A percentile compares a stretch with the other conserved stretches of the same genome.
Conservation (phyloP, 2,113 vertebrate genomes). For the Aphyosemion australe region DNA sequence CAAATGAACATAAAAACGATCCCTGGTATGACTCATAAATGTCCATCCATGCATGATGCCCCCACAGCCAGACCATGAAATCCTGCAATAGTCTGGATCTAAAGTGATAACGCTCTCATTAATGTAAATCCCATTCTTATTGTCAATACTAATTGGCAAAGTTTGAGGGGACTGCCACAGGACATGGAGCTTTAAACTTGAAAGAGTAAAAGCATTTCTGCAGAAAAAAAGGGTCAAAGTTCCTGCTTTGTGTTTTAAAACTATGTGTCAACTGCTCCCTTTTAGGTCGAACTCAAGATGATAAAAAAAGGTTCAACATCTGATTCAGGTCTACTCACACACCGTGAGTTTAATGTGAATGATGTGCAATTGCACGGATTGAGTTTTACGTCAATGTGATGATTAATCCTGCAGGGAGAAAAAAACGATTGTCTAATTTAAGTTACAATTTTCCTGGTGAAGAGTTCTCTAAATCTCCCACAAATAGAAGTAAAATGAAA, state of each 20-base stretch:
- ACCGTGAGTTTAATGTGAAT: background rate
- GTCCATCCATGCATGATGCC: slow-evolving; percentile 62
- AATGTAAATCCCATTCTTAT: slow-evolving; percentile 68
- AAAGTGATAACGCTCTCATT: slow-evolving; percentile 67
- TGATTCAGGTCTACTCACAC: background rate
- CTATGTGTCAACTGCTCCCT: background rate
- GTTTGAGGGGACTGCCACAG: slow-evolving; percentile 54
- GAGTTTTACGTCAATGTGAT: background rate
- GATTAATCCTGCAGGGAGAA: background rate
- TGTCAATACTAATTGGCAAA: slow-evolving; percentile 72
- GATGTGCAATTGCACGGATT: background rate
- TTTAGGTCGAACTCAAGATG: background rate
- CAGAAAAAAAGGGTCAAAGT: slow-evolving; percentile 3
- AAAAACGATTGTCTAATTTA: background rate
- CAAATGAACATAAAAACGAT: background rate
- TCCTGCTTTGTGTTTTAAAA: background rate
- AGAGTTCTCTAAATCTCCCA: background rate
- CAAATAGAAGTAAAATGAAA: background rate
- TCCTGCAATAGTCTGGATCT: slow-evolving; percentile 67
- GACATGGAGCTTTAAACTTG: slow-evolving; percentile 53
- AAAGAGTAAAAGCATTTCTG: slow-evolving; percentile 18
- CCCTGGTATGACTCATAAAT: slow-evolving; percentile 33
- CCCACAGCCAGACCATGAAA: slow-evolving; percentile 69
- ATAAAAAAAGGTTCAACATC: background rate
- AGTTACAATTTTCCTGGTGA: too few species aligned